A percentile compares a stretch with the other conserved stretches of the same genome.
These are phyloP conservation scores for Tretioscincus oriximinensis DNA, from an alignment of 2,113 vertebrate species.

Conservation along the genomic window DNA sequence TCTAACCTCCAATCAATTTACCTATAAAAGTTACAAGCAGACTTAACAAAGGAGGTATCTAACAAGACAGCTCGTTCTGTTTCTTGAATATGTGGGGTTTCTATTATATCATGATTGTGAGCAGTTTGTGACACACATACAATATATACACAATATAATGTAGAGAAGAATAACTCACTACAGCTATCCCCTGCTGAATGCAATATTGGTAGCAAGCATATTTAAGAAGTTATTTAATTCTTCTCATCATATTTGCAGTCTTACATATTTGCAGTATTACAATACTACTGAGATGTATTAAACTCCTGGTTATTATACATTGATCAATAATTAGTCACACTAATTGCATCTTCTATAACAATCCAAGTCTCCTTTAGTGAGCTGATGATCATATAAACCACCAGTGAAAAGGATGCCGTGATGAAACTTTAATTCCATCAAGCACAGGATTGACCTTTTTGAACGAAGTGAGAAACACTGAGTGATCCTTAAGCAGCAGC, in stretches of 20 bases:
- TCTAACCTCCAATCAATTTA: not conserved
- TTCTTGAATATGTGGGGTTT: not conserved
- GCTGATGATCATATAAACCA: conserved; percentile 49
- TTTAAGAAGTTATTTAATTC: conserved; percentile 27
- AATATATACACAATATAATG: not conserved
- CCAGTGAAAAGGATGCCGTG: conserved; percentile 33
- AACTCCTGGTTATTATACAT: conserved; percentile 47
- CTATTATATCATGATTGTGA: no score
- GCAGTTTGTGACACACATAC: not conserved
- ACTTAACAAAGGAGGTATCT: not conserved
- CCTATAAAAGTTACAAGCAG: not conserved
- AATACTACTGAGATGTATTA: not conserved
- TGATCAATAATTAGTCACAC: conserved; percentile 44
- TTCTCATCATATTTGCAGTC: conserved; percentile 36
- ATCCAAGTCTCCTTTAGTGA: conserved; percentile 43
- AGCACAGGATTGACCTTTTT: conserved; percentile 41
- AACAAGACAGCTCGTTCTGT: not conserved
- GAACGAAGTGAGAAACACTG: not conserved
- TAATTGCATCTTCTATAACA: conserved; percentile 39
- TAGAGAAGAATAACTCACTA: not conserved
- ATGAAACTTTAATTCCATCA: conserved; percentile 57
- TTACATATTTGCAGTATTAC: conserved; percentile 26
- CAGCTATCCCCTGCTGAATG: not conserved
- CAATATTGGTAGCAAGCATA: conserved; percentile 15
- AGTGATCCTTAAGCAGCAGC: conserved; percentile 43